Conservation (phyloP, 2,113 vertebrate genomes). For the Tichodroma muraria region DNA sequence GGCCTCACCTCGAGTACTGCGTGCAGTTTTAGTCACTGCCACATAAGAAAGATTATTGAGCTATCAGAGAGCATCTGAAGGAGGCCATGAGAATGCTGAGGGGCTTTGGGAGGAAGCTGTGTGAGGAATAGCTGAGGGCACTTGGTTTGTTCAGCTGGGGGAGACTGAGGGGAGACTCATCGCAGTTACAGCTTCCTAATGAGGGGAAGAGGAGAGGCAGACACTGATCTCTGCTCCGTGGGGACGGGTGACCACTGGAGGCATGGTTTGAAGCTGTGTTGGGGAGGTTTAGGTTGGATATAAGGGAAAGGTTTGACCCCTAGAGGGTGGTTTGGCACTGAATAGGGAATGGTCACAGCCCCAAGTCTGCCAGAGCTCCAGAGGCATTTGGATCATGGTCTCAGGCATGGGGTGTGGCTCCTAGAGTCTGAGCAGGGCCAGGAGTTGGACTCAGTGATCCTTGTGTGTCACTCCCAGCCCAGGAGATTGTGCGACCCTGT, state of each 20-base stretch:
- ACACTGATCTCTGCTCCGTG: background rate
- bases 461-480: background rate
- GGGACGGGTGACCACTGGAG: too few species aligned
- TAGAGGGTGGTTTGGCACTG: background rate
- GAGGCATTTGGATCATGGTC: background rate
- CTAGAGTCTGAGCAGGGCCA: background rate
- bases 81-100: background rate
- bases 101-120: background rate
- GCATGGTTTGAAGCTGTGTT: background rate
- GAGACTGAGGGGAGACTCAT: background rate
- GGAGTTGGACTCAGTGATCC: background rate
- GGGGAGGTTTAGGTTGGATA: background rate
- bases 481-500: background rate
- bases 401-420: background rate
- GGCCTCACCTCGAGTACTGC: too few species aligned
- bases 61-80: background rate
- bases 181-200: rapidly evolving
- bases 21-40: background rate
- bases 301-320: background rate
- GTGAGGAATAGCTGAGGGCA: background rate
- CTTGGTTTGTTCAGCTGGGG: background rate
- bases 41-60: too few species aligned
- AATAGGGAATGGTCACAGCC: background rate
- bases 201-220: background rate
- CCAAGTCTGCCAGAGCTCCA: background rate